Evolutionary conservation across 2,888 invertebrate species (phyloP), one percentile per base, ranked within the genome.

Genomic region (Ophonus ardosiacus): DNA sequence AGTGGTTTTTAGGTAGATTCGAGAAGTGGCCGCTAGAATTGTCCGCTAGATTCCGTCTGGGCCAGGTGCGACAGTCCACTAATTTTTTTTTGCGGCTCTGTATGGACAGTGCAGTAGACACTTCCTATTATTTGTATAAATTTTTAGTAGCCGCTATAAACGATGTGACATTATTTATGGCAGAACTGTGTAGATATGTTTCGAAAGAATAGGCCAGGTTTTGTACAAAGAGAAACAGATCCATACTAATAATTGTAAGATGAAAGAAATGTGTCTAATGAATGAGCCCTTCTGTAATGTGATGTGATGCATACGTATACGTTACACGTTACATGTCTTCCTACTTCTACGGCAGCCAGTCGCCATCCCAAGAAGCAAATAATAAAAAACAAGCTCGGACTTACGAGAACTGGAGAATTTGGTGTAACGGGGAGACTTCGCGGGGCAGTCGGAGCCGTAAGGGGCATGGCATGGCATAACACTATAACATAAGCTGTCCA

Each of bases 351-450:
- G 78, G 76, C 76, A 83, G 59, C 40, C 85, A 85, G 82, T n/a
- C 59, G 79, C 79, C 79, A 85, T 89, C 91, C 88, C 90, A 85
- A 89, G 90, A 91, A 91, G 91, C 91, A 91, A 91, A 91, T 91
- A 89, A 91, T 91, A 91, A 85, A 90, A 90, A 90, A 91, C 91
- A 90, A 91, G 91, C 91, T 91, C 91, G 90, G 91, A 91, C 91
- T 91, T 91, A 91, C 91, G 90, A 91, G 90, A 90, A 89, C 90
- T 89, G 89, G 71, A 74, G 71, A 74, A 89, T 71, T 68, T 85
- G 74, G 84, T 85, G 43, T 74, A 71, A 68, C 59, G 74, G 74
- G 57, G 83, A 74, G 59, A 74, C 31, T 83, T 74, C 83, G 83
- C 81, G 81, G 61, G 68, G 76, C 84, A 84, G 84, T 84, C 78